Evolutionary conservation across 2,888 invertebrate species (phyloP).

Genomic region (Leucophenga maculata): DNA sequence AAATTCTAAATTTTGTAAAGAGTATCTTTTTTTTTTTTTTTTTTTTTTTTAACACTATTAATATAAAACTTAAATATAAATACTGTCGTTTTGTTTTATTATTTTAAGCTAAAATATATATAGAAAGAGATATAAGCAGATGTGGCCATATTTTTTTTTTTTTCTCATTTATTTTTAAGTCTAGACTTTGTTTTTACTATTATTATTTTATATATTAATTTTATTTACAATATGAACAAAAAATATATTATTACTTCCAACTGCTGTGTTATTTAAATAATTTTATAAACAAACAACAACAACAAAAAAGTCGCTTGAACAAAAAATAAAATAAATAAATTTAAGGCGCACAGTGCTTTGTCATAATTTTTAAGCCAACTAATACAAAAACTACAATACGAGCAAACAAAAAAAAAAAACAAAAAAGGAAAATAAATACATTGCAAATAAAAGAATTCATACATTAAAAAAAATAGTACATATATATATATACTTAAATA

Average conservation of each 20-base stretch:
- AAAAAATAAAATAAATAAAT: background rate
- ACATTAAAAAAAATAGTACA: background rate
- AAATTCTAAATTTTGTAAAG: no score
- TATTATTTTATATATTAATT: background rate
- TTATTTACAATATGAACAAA: background rate
- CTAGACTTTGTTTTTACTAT: background rate
- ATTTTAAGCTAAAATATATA: no score
- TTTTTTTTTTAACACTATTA: no score
- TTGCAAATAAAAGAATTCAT: background rate
- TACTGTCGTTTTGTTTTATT: no score
- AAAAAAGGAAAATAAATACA: background rate
- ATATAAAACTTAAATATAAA: no score
- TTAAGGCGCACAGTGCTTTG: conserved; percentile 10
- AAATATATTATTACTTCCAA: no score
- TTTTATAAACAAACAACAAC: no score
- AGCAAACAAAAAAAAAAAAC: background rate
- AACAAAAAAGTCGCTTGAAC: background rate
- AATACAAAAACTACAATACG: background rate
- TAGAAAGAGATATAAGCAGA: no score
- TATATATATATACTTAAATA: background rate
- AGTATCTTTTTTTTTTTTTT: background rate
- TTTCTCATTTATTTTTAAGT: background rate
- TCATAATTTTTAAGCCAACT: no score
- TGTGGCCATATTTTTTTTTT: no score
- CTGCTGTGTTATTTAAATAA: no score